phyloP scores from a whole-genome alignment of 1,140 invertebrate genomes.

The Lethrus apterus region DNA sequence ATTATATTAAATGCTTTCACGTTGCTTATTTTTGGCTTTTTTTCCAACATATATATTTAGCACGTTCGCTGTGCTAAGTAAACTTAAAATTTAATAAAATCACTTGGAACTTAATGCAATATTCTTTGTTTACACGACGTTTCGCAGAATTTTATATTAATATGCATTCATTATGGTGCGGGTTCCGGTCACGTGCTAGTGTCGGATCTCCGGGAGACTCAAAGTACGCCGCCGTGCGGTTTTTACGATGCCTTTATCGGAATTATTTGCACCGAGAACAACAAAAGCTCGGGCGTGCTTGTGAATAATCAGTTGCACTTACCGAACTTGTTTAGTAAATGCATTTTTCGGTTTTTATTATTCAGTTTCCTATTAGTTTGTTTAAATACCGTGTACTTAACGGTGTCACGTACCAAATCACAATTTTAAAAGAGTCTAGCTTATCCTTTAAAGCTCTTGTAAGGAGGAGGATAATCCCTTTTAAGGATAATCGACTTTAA shows the following conservation, averaged over 20 bases:
- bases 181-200: conserved; percentile 10
- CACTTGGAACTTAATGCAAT: too few species aligned
- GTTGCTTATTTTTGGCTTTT: conserved; percentile 5
- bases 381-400: too few species aligned
- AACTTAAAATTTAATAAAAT: conserved; percentile 3
- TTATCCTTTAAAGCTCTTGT: too few species aligned
- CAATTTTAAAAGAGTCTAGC: too few species aligned
- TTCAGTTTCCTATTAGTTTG: too few species aligned
- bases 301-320: conserved; percentile 6
- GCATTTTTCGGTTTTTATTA: too few species aligned
- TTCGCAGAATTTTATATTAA: conserved; percentile 9
- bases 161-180: conserved; percentile 8
- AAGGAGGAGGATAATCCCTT: too few species aligned
- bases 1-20: background rate
- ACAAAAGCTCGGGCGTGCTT: conserved; percentile 8
- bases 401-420: too few species aligned
- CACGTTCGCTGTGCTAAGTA: background rate
- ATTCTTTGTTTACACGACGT: conserved; percentile 10
- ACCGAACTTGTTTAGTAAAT: too few species aligned
- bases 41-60: background rate
- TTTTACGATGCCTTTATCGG: conserved; percentile 6
- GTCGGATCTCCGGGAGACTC: conserved; percentile 8
- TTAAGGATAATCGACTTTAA: too few species aligned
- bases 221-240: conserved; percentile 4
- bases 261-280: background rate